Evolutionary conservation across 1,140 invertebrate species (phyloP), one percentile per base, ranked within the genome.

Genomic region (Stratiolaelaps scimitus): DNA sequence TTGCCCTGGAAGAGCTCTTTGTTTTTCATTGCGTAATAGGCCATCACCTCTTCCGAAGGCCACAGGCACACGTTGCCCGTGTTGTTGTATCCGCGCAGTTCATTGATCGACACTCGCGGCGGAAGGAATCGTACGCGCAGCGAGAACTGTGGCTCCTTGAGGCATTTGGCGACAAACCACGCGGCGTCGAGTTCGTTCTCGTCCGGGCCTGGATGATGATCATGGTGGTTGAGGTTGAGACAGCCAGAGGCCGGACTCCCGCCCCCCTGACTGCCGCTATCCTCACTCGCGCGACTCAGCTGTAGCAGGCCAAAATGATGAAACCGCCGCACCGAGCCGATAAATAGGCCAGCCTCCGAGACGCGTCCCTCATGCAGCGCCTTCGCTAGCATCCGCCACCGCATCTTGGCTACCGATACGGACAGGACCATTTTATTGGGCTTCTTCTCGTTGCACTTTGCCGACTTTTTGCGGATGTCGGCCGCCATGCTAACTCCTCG

Each of bases 11-110:
- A 89, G 20, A 83, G 73, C 2, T 79, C 69, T 44, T 79, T 74
- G 73, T 89, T 84, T 69, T 81, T 80, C 43, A 88, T 76, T 67
- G 84, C 79, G 73, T 86, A 85, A 71, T 85, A 84, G 1, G 85
- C 81, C 29, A 92, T 74, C 7, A 88, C 84, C 75, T 90, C 88
- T 75, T 91, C 88, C 4, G 88, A 88, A 10, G 88, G 88, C 88
- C 88, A 92, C 1, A 91, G 83, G 77, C 87, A 89, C 2, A 91
- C 82, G 76, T 90, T 91, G n/a, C 88, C 88, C 1, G 88, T 92
- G 71, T 90, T 90, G 74, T 92, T 89, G 76, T 89, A 90, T 1
- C 88, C 88, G 74, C 84, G 84, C 26, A 91, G 76, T 65, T 76
- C 74, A 44, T 74, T 72, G 65, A 71, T 44, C 17, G 70, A 64